Evolutionary conservation across 2,797 vertebrate species (phyloP).

Genomic region (Tachyglossus aculeatus): DNA sequence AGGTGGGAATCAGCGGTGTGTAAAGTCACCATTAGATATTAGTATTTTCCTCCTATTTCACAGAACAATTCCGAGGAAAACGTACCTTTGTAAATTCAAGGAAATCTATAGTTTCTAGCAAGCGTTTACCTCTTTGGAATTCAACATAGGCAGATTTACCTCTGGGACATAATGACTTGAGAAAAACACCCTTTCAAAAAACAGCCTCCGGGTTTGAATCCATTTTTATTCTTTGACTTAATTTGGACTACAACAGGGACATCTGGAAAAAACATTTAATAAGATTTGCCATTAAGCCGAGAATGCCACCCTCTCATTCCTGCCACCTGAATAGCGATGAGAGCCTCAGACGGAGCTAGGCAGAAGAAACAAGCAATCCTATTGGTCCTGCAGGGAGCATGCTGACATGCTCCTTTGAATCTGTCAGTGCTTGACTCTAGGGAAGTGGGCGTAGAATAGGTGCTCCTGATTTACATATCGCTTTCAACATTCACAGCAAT

Average conservation of each 20-base stretch:
- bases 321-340: conserved; percentile 13
- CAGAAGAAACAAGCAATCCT: conserved; percentile 56
- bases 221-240: background rate
- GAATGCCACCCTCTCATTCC: conserved; percentile 8
- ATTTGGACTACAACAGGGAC: background rate
- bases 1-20: too few relatives aligned
- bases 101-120: too few relatives aligned
- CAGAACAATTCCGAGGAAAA: too few relatives aligned
- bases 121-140: too few relatives aligned
- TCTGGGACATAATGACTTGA: too few relatives aligned
- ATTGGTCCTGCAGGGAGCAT: conserved; percentile 45
- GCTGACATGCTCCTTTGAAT: conserved; percentile 57
- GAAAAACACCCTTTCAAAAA: too few relatives aligned
- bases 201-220: too few relatives aligned
- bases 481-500: conserved; percentile 5
- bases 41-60: too few relatives aligned
- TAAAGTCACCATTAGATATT: too few relatives aligned
- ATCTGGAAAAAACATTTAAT: background rate
- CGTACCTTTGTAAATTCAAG: too few relatives aligned
- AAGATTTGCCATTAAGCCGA: background rate
- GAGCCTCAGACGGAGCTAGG: background rate
- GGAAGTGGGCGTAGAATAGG: conserved; percentile 5
- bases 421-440: conserved; percentile 50
- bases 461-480: conserved; percentile 23
- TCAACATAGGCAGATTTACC: too few relatives aligned